phyloP scores from a whole-genome alignment of 2,888 invertebrate species.

The Eurois occulta region DNA sequence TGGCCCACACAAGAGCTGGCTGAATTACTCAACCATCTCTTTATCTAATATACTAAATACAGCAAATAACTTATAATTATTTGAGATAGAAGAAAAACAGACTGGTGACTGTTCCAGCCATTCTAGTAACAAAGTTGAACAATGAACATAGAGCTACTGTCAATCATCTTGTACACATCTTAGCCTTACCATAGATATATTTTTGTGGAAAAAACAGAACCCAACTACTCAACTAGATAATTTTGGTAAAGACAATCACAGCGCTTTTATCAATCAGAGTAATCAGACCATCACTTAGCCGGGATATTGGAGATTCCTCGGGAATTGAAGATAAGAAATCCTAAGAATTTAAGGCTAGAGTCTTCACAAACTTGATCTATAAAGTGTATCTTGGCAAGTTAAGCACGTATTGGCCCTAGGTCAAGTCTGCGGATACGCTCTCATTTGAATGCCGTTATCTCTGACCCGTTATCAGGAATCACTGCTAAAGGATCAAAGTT shows the following conservation, averaged over 20 bases:
- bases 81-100: slow-evolving; percentile 11
- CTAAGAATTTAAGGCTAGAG: not conserved
- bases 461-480: slow-evolving; percentile 35
- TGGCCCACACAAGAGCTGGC: slow-evolving; percentile 38
- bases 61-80: slow-evolving; percentile 2
- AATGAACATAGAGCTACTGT: not conserved
- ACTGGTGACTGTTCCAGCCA: not conserved
- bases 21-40: not conserved
- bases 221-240: not conserved
- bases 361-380: slow-evolving; percentile 40
- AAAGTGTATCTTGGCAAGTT: slow-evolving; percentile 29
- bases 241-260: not conserved
- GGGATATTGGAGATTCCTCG: not conserved
- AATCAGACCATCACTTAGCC: not conserved
- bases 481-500: slow-evolving; percentile 32
- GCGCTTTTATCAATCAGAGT: not conserved
- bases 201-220: not conserved
- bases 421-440: slow-evolving; percentile 45
- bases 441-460: slow-evolving; percentile 46
- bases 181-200: not conserved
- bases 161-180: not conserved
- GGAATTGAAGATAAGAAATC: slow-evolving; percentile 3
- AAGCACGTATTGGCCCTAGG: slow-evolving; percentile 49
- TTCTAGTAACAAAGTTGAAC: not conserved
- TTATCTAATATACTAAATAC: slow-evolving; percentile 8